These are phyloP conservation scores for Hestina assimilis DNA, from an alignment of 1,140 invertebrate genomes.

Conservation along the genomic window DNA sequence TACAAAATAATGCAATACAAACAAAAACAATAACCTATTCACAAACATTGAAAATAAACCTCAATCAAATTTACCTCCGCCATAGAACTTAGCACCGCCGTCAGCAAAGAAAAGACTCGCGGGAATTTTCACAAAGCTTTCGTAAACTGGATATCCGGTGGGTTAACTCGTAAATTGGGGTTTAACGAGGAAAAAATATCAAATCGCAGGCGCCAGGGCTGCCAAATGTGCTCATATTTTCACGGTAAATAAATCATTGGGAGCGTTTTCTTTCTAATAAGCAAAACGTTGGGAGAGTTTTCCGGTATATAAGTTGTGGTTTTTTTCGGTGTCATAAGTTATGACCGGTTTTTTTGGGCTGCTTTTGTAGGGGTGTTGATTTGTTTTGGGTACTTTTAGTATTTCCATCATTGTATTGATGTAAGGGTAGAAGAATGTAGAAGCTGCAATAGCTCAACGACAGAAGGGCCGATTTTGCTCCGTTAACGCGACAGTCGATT, in stretches of 20 bases:
- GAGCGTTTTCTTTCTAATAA: not conserved
- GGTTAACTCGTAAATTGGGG: conserved; percentile 24
- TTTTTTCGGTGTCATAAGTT: no score
- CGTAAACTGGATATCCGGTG: conserved; percentile 12
- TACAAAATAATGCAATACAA: no score
- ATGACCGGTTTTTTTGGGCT: no score
- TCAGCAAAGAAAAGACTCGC: conserved; percentile 11
- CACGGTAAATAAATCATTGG: not conserved
- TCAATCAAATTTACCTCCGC: not conserved
- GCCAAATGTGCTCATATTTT: conserved; percentile 5
- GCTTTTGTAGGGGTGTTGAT: no score
- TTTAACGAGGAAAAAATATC: conserved; percentile 24
- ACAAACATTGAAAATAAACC: no score
- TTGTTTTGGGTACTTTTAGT: no score
- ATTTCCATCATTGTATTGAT: no score
- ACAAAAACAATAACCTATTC: no score
- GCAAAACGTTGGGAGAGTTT: not conserved
- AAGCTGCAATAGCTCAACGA: no score
- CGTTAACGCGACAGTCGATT: no score
- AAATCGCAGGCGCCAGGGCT: conserved; percentile 20
- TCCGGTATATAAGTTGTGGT: not conserved
- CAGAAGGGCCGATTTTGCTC: no score
- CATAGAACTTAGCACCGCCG: not conserved
- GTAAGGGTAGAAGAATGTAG: no score
- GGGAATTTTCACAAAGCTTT: conserved; percentile 15